Conservation (phyloP, 2,797 vertebrate genomes). For the Carduelis carduelis region DNA sequence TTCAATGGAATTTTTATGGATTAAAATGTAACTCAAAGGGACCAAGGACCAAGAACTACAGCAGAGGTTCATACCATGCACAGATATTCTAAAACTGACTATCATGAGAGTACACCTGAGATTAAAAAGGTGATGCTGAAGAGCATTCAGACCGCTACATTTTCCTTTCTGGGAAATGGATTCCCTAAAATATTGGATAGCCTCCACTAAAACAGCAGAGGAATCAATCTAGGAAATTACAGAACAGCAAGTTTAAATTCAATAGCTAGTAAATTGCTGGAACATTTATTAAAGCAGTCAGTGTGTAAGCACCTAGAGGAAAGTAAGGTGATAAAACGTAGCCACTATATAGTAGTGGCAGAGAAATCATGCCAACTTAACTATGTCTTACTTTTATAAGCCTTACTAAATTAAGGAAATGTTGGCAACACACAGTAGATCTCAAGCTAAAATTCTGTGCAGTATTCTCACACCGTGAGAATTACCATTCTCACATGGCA, state of each 20-base stretch:
- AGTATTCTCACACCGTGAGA: background rate
- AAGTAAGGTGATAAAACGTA: constrained; percentile 66
- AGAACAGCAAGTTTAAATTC: constrained; percentile 71
- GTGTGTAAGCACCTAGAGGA: constrained; percentile 58
- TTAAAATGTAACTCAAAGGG: background rate
- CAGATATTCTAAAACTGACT: background rate
- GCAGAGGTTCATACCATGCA: background rate
- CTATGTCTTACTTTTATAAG: constrained; percentile 53
- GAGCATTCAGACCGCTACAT: background rate
- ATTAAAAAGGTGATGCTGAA: background rate
- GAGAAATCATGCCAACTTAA: constrained; percentile 65
- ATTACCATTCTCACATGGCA: background rate
- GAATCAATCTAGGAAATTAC: constrained; percentile 47
- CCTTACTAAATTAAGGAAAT: constrained; percentile 38
- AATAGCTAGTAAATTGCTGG: constrained; percentile 66
- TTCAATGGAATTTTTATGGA: background rate
- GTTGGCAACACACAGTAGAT: constrained; percentile 1
- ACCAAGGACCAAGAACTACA: background rate
- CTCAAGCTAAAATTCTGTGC: background rate
- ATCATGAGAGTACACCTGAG: background rate
- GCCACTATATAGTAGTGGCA: constrained; percentile 35
- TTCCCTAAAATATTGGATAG: constrained; percentile 7
- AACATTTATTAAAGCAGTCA: constrained; percentile 71
- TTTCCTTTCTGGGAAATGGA: background rate
- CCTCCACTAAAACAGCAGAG: background rate